Conservation (phyloP, 2,888 invertebrate species). For the Leucoptera coffeella region DNA sequence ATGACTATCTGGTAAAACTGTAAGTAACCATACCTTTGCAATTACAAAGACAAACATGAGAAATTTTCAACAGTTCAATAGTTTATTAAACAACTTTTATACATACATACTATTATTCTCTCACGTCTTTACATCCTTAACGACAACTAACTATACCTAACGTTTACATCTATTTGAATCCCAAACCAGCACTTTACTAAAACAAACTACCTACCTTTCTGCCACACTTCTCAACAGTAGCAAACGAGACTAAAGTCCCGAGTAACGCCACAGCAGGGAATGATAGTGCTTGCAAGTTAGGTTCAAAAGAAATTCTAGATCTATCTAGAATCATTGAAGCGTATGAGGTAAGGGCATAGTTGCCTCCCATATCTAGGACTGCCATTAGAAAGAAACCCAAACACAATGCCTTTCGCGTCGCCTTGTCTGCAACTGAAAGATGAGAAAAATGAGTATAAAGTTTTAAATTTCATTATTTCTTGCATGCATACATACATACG, state of each 20-base stretch:
- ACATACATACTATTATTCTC: no score
- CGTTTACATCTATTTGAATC: no score
- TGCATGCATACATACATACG: no score
- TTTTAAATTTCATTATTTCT: no score
- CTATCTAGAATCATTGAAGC: slow-evolving; percentile 5
- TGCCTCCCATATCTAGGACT: slow-evolving; percentile 3
- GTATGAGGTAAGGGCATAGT: slow-evolving; percentile 5
- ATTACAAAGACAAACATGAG: no score
- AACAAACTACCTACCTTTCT: slow-evolving; percentile 6
- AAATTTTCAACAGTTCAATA: no score
- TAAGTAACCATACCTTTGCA: no score
- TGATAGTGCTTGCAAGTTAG: slow-evolving; percentile 4
- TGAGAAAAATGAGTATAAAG: slow-evolving; percentile 1
- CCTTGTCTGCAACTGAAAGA: slow-evolving; percentile 4
- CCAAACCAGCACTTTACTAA: no score
- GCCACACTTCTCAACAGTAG: slow-evolving; percentile 5
- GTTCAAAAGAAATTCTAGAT: slow-evolving; percentile 4
- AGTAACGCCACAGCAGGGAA: slow-evolving; percentile 5
- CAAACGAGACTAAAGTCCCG: slow-evolving; percentile 3
- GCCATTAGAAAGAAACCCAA: slow-evolving; percentile 5
- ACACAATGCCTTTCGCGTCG: slow-evolving; percentile 2
- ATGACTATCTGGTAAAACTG: no score
- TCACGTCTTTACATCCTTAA: no score
- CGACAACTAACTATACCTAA: no score
- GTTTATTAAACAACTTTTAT: no score